These are phyloP conservation scores for Acestrorhynchus altus DNA, from an alignment of 2,797 vertebrate genomes.

Conservation along the genomic window DNA sequence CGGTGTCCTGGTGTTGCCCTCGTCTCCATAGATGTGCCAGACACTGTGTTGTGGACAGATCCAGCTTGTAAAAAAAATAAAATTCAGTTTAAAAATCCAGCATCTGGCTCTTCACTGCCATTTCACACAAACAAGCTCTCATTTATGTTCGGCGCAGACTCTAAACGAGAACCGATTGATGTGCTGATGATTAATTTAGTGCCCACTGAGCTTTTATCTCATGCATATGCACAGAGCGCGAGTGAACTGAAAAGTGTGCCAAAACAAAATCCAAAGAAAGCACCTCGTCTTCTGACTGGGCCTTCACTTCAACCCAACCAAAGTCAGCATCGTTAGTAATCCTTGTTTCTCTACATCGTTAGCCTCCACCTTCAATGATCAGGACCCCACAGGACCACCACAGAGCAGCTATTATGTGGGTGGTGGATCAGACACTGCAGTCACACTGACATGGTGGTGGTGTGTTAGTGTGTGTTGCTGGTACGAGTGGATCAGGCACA, in stretches of 20 bases:
- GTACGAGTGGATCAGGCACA: too few relatives aligned
- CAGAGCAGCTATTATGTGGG: too few relatives aligned
- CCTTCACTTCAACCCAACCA: constrained; percentile 6
- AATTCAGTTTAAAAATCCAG: constrained; percentile 29
- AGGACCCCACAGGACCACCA: too few relatives aligned
- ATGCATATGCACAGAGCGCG: constrained; percentile 16
- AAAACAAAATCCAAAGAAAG: constrained; percentile 13
- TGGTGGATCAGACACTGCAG: too few relatives aligned
- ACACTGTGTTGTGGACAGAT: neutral
- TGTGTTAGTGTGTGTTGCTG: too few relatives aligned
- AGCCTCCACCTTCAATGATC: too few relatives aligned
- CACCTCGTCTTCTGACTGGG: neutral
- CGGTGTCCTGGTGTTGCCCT: neutral
- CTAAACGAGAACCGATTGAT: constrained; percentile 26
- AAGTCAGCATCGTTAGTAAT: neutral
- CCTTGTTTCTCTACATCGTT: too few relatives aligned
- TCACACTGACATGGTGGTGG: too few relatives aligned
- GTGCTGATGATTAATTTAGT: constrained; percentile 42
- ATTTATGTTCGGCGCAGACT: constrained; percentile 14
- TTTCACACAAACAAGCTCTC: constrained; percentile 14
- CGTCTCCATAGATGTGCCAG: neutral
- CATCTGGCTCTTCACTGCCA: neutral
- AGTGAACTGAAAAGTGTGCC: constrained; percentile 3
- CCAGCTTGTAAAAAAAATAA: neutral
- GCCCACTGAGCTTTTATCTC: constrained; percentile 30